Evolutionary conservation across 2,888 invertebrate genomes (phyloP), one percentile per base, ranked within the genome.

Genomic region (Agrochola litura): DNA sequence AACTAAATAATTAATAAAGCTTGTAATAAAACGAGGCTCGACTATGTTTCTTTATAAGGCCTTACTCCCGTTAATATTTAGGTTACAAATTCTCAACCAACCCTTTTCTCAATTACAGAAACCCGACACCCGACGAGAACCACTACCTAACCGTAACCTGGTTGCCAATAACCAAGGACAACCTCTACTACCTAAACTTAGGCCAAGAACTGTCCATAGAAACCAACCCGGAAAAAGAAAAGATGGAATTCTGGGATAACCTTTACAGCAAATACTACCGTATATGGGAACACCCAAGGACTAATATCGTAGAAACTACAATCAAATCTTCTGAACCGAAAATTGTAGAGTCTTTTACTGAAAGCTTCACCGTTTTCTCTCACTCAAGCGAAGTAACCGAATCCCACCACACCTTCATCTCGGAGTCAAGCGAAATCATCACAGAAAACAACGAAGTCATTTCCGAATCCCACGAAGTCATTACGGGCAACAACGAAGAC

Each of bases 71-170:
- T 19, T n/a, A 12, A 30, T 16, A n/a, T n/a, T n/a, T n/a, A 19
- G 3, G 16, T 10, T 6, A 65, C 10, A 19, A 46, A 25, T 54
- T 54, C n/a, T 78, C 16, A 79, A 54, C 1, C 1, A 25, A 25
- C 0, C 3, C 12, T 37, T 41, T 58, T 81, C 63, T 73, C 37
- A 71, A 72, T 85, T 84, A 6, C 85, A 86, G 86, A 64, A 96
- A 96, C 87, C 96, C 96, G 2, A 96, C 96, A 0, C 96, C 96
- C 0, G 96, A 96, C 1, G 93, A 95, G 43, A 96, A 94, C 89
- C 93, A 95, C 81, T 94, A 93, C 89, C 84, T 96, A 6, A 93
- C 93, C 0, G 93, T 96, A 0, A 94, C 93, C 22, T 96, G 96
- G 96, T 88, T 91, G 16, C 96, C 96, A 0, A 95, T 95, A 12